Evolutionary conservation across 2,888 invertebrate species (phyloP), one percentile per base, ranked within the genome.

Genomic region (Serripes groenlandicus): DNA sequence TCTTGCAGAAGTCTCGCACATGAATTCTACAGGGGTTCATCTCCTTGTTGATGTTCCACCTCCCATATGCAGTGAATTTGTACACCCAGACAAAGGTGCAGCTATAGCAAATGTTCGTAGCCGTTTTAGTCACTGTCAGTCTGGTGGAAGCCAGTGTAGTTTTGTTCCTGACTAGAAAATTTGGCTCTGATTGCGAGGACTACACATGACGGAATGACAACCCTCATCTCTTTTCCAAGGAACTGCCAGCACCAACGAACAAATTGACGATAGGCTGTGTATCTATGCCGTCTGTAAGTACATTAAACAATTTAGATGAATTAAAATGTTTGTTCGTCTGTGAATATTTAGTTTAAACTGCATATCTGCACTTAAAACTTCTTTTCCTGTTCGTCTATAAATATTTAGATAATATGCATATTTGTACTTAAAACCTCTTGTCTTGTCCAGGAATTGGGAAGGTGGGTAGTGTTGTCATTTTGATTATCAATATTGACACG

Each of bases 261-360:
- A 26, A 70, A 32, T 54, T 70, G 56, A 18, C 70, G 15, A 32
- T 70, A 70, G 1, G 70, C 70, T 30, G 54, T 52, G 30, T 70
- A 70, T 26, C 56, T 9, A 54, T 54, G 23, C n/a, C 54, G 9
- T n/a, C 54, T 54, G n/a, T 7, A 54, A 54, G n/a, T 15, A 54
- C 9, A 15, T 54, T 5, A 54, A 15, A 54, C 5, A 23, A 54
- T n/a, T n/a, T 15, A 23, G 54, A 54, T 5, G 11, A 15, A 5
- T n/a, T 15, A 15, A n/a, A 54, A 54, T n/a, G n/a, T n/a, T n/a
- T n/a, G n/a, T n/a, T n/a, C 9, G 42, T 42, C 18, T 42, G 11
- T 11, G 23, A n/a, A n/a, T n/a, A 15, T 54, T 23, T 54, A n/a
- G n/a, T 54, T n/a, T 54, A n/a, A 54, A 7, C 18, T 54, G 23